Evolutionary conservation across 2,888 invertebrate genomes (phyloP), one percentile per base, ranked within the genome.

Genomic region (Leucophenga montana): DNA sequence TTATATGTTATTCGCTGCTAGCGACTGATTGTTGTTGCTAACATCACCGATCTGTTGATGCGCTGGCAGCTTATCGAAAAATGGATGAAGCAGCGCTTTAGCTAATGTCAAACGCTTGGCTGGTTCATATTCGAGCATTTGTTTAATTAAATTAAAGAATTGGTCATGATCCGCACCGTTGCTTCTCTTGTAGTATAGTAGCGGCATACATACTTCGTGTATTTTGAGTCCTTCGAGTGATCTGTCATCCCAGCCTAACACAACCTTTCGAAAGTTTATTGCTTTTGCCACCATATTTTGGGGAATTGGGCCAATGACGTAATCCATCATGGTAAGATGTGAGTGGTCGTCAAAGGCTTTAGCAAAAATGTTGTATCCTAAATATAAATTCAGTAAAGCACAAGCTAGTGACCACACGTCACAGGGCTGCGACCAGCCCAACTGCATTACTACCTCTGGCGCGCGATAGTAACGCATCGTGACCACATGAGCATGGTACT

Each of bases 241-340:
- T 88, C 97, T 96, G 81, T 97, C 97, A 88, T 98, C 97, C 99
- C 99, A 99, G 98, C 97, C 99, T 99, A 99, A 89, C 97, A 97
- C 86, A 99, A 92, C 90, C 96, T 95, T 68, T 98, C 98, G 88
- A 90, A 99, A 99, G 90, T 99, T 99, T 90, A 97, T 98, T 80
- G 97, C 97, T 91, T 97, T 95, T 95, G 78, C 95, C 95, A 90
- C 89, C 89, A 89, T 89, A 75, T 89, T 94, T 90, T 95, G 95
- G 66, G 99, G 99, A 88, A 99, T 94, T 80, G 96, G 94, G 72
- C 99, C 99, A 73, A 99, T 92, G 85, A 99, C 99, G 83, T 98
- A 91, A 90, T 99, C 98, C 99, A 99, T 99, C 99, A 99, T 99
- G 79, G 99, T 99, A 87, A 99, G 92, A 91, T 99, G 99, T 89